Base-by-base conservation (phyloP, 2,113 vertebrate genomes). In the Cnemophilus loriae region DNA sequence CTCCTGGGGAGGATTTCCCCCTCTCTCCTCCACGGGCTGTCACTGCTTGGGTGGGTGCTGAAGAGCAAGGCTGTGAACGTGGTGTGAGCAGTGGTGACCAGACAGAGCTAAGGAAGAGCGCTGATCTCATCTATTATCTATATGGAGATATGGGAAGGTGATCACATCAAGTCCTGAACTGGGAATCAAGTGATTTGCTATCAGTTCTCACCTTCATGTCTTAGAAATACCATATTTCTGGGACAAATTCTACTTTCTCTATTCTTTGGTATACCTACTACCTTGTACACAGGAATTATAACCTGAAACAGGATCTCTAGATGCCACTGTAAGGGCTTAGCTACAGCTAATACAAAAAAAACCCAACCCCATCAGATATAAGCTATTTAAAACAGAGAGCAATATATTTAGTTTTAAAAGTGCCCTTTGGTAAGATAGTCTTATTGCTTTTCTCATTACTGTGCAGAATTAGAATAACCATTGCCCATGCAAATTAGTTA, bases 391-490 rank as follows among this genome's bases (percentile, higher is more conserved):
- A 94, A 17, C 30, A 57, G 37, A 84, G 60, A 86, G 23, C 14
- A 93, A 77, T 84, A 41, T 21, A 37, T 83, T 94, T 86, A 53
- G 61, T 76, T 92, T 92, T 82, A 83, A 74, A 94, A 83, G 30
- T 88, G 46, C 68, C 75, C 71, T 95, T 94, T 90, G 82, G 93
- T 96, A 94, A 91, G 61, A 86, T 15, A 83, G 50, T 67, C 50
- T 80, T 90, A 91, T 60, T 90, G 79, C 39, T 94, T 96, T 96
- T 91, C 92, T 96, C 59, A 71, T 91, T 86, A 82, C 53, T 42
- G 16, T 70, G 64, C 30, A 37, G 46, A 95, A 95, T 86, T 80
- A 84, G 59, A 90, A 93, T 70, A 90, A 39, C 8, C 12, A 4
- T 70, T 94, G 82, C 39, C 71, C 84, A 69, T 92, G 77, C 56